A percentile compares a stretch with the other conserved stretches of the same genome.
Conservation (phyloP, 2,113 vertebrate species). For the Oncorhynchus clarkii region DNA sequence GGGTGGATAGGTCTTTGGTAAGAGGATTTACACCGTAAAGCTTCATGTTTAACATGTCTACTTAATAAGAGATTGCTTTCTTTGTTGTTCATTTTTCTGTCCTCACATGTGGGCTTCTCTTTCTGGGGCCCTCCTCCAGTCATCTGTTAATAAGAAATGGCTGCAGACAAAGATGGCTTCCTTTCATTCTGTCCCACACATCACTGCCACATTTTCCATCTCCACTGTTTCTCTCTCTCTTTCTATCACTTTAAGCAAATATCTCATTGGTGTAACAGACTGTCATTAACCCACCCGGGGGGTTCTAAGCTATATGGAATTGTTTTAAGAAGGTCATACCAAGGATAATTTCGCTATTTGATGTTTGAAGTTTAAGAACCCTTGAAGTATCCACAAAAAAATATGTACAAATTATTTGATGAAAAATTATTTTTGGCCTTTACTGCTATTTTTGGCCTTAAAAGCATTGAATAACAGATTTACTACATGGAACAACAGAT, state of each 20-base stretch:
- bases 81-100: slow-evolving; percentile 16
- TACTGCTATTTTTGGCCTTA: too few species aligned
- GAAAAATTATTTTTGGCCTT: too few species aligned
- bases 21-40: slow-evolving; percentile 6
- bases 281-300: not conserved
- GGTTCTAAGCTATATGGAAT: too few species aligned
- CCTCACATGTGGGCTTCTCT: slow-evolving; percentile 9
- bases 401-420: too few species aligned
- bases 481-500: too few species aligned
- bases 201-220: not conserved
- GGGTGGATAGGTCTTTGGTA: not conserved
- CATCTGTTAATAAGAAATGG: not conserved
- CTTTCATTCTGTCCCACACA: slow-evolving; percentile 19
- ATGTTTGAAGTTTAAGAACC: too few species aligned
- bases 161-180: slow-evolving; percentile 16
- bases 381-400: too few species aligned
- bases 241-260: not conserved
- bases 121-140: not conserved
- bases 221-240: not conserved
- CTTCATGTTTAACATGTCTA: not conserved
- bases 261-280: not conserved
- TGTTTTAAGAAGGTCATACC: too few species aligned
- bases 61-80: slow-evolving; percentile 5
- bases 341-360: too few species aligned
- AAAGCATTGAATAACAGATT: too few species aligned